Conservation (phyloP, 2,113 vertebrate genomes). For the Thamnophis sirtalis region DNA sequence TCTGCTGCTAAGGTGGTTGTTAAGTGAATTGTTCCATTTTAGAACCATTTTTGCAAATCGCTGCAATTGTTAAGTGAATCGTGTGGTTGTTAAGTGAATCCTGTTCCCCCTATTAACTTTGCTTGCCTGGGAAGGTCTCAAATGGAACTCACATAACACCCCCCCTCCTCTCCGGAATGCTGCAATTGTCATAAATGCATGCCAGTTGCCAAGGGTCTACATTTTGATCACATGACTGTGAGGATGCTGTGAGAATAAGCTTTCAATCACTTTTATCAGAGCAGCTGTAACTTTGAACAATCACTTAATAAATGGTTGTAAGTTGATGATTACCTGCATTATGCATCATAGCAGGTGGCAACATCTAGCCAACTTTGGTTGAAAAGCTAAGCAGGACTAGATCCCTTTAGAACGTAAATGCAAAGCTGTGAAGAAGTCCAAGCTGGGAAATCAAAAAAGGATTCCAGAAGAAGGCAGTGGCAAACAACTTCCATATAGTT, state of each 20-base stretch:
- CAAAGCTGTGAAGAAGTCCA: neutral
- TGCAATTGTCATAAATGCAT: too few relatives aligned
- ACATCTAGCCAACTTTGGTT: neutral
- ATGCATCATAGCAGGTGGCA: neutral
- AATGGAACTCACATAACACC: neutral
- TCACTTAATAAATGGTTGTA: neutral
- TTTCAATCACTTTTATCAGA: neutral
- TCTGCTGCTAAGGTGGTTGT: neutral
- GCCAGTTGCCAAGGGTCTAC: too few relatives aligned
- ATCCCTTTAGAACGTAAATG: neutral
- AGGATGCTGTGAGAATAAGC: neutral
- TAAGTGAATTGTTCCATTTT: neutral
- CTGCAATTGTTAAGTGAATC: neutral
- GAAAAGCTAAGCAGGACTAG: neutral
- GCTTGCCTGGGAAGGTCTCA: neutral
- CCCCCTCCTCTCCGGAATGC: too few relatives aligned
- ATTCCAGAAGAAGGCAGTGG: neutral
- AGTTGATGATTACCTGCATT: neutral
- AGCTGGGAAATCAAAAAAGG: neutral
- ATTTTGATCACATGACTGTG: neutral
- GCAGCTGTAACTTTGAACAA: neutral
- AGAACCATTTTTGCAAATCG: neutral
- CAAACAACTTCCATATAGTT: neutral
- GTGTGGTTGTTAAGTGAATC: neutral
- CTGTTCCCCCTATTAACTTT: neutral